Base-by-base conservation (phyloP, 2,113 vertebrate genomes). In the Oreocharis arfaki region DNA sequence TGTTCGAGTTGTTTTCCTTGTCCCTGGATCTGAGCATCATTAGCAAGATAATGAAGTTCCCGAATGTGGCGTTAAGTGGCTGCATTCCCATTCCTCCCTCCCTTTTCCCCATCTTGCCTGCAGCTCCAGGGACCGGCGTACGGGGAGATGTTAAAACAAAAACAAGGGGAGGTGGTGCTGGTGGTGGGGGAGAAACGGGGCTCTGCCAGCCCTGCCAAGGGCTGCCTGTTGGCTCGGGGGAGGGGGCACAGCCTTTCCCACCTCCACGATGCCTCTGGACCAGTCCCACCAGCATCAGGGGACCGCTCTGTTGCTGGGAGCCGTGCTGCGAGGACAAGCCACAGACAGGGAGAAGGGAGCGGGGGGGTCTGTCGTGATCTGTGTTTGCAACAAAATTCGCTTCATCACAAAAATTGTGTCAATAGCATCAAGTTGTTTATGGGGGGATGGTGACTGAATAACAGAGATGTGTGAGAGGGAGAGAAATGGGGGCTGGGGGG, bases 41-140 rank as follows among this genome's bases (percentile, higher is more conserved):
- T 81, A 77, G 68, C 49, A 33, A n/a, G 85, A 91, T 90, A 94
- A 95, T 91, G 39, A 95, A 95, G 93, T 75, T 82, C 68, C 92
- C 42, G 75, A 87, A 65, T 47, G 91, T 55, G 49, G 56, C 65
- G 75, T 92, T 88, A 73, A 60, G 23, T 8, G 78, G 37, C 78
- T 64, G 87, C 57, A 9, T 96, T 81, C 68, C 77, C 53, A 6
- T 91, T 8, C 65, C 57, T 47, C 61, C 77, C 76, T 65, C 76
- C 74, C 75, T 80, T 60, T 41, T 26, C 55, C 79, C 84, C 49
- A 84, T 93, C 78, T 96, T 82, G 78, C 22, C 16, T 42, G 69
- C 85, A 57, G 82, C 85, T 78, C 30, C 42, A 10, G 82, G 57
- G 52, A 84, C 56, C 71, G 76, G 80, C 18, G 78, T 10, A 7